These are phyloP conservation scores for Tupaia tana DNA, from an alignment of 2,113 vertebrate species.

Conservation along the genomic window DNA sequence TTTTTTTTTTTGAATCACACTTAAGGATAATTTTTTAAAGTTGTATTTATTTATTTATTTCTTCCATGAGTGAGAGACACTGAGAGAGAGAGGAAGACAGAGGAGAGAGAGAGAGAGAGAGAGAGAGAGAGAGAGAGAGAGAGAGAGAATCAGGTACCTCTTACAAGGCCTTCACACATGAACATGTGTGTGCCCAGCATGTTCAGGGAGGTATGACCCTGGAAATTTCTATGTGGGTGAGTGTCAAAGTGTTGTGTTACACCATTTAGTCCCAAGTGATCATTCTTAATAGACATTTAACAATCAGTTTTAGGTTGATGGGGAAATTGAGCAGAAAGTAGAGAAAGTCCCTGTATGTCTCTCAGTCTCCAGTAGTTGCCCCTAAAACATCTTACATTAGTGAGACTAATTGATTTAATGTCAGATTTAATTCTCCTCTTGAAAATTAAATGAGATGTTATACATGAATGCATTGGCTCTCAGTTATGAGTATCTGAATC, in stretches of 20 bases:
- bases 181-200: too few species aligned
- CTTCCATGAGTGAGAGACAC: too few species aligned
- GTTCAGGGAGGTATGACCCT: too few species aligned
- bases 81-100: too few species aligned
- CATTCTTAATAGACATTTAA: slow-evolving; percentile 10
- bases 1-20: slow-evolving; percentile 7
- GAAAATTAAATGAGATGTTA: neutral
- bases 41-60: too few species aligned
- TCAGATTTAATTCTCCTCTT: too few species aligned
- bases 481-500: neutral
- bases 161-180: too few species aligned
- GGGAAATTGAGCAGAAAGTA: slow-evolving; percentile 1
- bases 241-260: too few species aligned
- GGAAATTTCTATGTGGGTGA: too few species aligned
- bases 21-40: neutral
- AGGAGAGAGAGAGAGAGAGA: too few species aligned
- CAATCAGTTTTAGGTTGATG: neutral
- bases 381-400: neutral
- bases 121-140: too few species aligned
- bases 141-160: too few species aligned
- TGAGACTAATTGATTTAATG: neutral
- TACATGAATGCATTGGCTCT: neutral
- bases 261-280: neutral
- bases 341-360: neutral
- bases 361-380: neutral